Evolutionary conservation across 2,797 vertebrate species (phyloP).

Genomic region (Catharus ustulatus): DNA sequence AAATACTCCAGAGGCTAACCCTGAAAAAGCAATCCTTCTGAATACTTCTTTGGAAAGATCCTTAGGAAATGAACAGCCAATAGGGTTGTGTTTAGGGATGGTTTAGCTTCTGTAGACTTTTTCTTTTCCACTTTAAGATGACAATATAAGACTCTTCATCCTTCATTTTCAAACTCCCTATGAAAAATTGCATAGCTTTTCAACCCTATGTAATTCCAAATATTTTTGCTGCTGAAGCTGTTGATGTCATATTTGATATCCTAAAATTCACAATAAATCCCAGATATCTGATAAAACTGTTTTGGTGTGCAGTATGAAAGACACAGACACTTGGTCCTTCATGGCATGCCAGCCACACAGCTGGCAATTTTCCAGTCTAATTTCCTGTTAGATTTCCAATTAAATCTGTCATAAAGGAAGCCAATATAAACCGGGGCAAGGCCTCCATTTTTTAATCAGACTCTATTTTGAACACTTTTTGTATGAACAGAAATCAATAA

Average conservation of each 20-base stretch:
- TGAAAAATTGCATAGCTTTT: background rate
- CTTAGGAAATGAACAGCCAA: conserved; percentile 4
- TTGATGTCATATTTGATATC: background rate
- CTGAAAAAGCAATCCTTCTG: background rate
- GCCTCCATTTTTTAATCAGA: background rate
- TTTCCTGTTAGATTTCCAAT: conserved; percentile 20
- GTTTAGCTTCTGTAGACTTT: background rate
- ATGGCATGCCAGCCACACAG: background rate
- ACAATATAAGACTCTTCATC: background rate
- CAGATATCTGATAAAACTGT: background rate
- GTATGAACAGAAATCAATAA: background rate
- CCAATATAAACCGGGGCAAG: background rate
- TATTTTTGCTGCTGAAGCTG: background rate
- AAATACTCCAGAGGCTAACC: background rate
- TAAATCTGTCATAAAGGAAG: background rate
- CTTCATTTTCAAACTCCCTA: background rate
- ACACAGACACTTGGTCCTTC: background rate
- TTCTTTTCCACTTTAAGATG: background rate
- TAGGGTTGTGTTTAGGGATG: background rate
- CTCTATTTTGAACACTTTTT: background rate
- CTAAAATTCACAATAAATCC: background rate
- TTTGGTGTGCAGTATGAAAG: background rate
- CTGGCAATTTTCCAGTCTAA: background rate
- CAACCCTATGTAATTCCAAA: background rate
- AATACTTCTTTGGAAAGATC: background rate